Conservation (phyloP, 2,888 invertebrate genomes). For the Cheiracanthium punctorium region DNA sequence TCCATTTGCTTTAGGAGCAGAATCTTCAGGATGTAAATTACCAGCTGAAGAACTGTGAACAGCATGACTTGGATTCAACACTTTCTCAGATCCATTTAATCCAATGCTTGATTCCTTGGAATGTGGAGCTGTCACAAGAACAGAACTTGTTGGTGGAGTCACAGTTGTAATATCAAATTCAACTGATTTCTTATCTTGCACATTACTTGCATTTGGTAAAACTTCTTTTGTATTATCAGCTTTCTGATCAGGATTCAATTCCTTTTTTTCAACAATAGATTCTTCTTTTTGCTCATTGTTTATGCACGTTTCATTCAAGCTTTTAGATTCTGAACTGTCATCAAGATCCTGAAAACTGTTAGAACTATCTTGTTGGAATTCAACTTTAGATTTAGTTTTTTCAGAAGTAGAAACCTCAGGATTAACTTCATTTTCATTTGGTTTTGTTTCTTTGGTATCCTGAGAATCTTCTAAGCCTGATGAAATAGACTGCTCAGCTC, state of each 20-base stretch:
- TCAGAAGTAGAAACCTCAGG: background rate
- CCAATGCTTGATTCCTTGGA: conserved; percentile 29
- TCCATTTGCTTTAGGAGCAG: conserved; percentile 52
- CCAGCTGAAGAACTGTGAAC: conserved; percentile 13
- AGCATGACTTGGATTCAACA: conserved; percentile 17
- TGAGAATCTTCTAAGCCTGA: conserved; percentile 22
- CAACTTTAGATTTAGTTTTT: conserved; percentile 1
- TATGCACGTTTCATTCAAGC: background rate
- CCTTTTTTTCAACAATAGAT: background rate
- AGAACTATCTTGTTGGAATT: background rate
- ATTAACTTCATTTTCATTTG: background rate
- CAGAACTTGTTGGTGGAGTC: background rate
- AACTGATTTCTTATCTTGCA: conserved; percentile 2
- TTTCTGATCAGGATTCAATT: background rate
- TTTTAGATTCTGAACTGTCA: conserved; percentile 20
- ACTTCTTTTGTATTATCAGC: background rate
- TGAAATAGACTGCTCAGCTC: background rate
- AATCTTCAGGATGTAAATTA: conserved; percentile 22
- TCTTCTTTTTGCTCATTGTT: background rate
- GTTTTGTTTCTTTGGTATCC: background rate
- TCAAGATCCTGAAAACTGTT: conserved; percentile 20
- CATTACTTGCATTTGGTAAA: background rate
- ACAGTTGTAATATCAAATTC: background rate
- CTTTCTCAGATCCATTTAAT: conserved; percentile 41
- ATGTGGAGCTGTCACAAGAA: background rate